A percentile compares a stretch with the other conserved stretches of the same genome.
These are phyloP conservation scores for Apteryx mantelli DNA, from an alignment of 2,113 vertebrate species.

Conservation along the genomic window DNA sequence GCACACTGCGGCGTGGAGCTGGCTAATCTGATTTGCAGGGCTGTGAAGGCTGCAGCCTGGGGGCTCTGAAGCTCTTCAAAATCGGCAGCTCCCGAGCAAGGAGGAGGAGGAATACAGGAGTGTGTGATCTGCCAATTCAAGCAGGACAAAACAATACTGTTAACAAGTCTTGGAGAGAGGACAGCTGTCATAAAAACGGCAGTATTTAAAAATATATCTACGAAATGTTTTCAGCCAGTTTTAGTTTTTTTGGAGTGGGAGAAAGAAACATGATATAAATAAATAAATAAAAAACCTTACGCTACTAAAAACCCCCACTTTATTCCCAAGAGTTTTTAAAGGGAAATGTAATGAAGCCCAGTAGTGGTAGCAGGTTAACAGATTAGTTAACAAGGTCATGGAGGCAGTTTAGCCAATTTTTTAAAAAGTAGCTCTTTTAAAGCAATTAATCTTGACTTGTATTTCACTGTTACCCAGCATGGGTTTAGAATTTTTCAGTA, in stretches of 20 bases:
- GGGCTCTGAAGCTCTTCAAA: not conserved
- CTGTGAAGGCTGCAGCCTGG: not conserved
- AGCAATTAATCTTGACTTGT: constrained; percentile 30
- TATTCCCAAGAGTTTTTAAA: not conserved
- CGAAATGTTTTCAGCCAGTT: not conserved
- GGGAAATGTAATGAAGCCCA: not conserved
- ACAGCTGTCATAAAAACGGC: not conserved
- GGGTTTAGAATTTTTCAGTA: not conserved
- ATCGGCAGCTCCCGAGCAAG: not conserved
- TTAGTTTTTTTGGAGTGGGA: not conserved
- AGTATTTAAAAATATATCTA: not conserved
- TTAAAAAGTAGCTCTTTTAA: constrained; percentile 29
- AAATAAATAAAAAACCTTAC: not conserved
- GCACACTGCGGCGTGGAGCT: not conserved
- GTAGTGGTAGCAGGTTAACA: constrained; percentile 13
- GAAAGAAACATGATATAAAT: not conserved
- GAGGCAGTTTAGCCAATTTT: not conserved
- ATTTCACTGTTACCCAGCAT: not conserved
- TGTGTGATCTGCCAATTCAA: not conserved
- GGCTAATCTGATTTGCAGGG: not conserved
- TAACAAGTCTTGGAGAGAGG: not conserved
- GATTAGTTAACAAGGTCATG: constrained; percentile 1
- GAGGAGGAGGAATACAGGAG: not conserved
- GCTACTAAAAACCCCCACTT: not conserved
- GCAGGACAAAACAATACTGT: not conserved